Percentiles rank a stretch among this genome's conserved stretches.
Evolutionary conservation across 1,140 invertebrate species (phyloP).

Genomic region (Schlechtendalia chinensis): DNA sequence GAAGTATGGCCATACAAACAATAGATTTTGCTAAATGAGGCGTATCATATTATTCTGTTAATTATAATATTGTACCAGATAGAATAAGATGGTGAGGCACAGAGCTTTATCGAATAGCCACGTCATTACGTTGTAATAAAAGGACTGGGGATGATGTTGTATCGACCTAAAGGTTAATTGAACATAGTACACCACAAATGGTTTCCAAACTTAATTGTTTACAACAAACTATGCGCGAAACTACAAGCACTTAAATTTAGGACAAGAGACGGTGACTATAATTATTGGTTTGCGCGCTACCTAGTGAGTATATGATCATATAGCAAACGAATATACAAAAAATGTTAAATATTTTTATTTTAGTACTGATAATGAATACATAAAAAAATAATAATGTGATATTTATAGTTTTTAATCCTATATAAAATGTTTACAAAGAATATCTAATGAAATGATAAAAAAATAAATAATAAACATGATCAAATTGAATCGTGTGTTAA

Average conservation of each 20-base stretch:
- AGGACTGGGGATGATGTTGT: background rate
- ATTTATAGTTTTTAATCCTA: too few relatives aligned
- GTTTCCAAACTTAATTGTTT: constrained; percentile 17
- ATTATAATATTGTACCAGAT: too few relatives aligned
- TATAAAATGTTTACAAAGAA: too few relatives aligned
- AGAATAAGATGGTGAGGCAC: too few relatives aligned
- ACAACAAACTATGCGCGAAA: constrained; percentile 21
- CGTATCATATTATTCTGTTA: too few relatives aligned
- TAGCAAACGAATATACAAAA: background rate
- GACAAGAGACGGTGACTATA: background rate
- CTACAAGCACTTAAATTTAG: background rate
- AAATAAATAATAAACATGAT: too few relatives aligned
- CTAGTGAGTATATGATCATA: background rate
- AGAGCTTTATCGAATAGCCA: background rate
- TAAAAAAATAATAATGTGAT: too few relatives aligned
- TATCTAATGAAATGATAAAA: too few relatives aligned
- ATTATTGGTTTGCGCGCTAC: background rate
- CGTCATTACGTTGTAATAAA: background rate
- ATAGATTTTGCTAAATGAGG: too few relatives aligned
- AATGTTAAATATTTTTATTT: background rate
- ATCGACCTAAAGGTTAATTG: background rate
- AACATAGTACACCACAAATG: background rate
- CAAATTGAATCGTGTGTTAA: too few relatives aligned
- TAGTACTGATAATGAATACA: background rate
- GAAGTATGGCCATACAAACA: too few relatives aligned